These are phyloP conservation scores for Ivindomyrus marchei DNA, from an alignment of 2,113 vertebrate species.

Conservation along the genomic window DNA sequence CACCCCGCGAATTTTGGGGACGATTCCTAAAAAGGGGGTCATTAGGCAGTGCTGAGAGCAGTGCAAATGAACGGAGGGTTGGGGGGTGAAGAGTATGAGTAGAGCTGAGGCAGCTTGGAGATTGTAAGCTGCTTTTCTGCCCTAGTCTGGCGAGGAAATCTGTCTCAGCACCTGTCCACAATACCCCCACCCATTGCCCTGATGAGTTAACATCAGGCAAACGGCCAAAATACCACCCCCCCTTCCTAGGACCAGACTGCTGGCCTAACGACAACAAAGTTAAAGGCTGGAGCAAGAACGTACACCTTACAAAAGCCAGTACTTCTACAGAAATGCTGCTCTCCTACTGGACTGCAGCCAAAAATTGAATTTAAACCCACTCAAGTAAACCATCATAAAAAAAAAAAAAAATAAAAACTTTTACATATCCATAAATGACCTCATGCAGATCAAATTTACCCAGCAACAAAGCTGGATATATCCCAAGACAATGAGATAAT, in stretches of 20 bases:
- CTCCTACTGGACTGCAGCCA: not conserved
- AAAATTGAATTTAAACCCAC: not conserved
- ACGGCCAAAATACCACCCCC: not conserved
- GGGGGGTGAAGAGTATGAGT: not conserved
- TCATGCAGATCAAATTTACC: conserved; percentile 1
- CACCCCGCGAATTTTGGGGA: not conserved
- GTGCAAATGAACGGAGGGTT: not conserved
- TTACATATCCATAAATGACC: not conserved
- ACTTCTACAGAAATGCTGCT: not conserved
- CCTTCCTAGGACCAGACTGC: not conserved
- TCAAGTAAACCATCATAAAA: not conserved
- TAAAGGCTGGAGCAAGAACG: not conserved
- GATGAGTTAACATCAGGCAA: not conserved
- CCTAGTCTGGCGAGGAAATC: conserved; percentile 9
- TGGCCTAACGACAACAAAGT: not conserved
- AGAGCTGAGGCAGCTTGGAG: not conserved
- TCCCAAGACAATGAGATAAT: conserved; percentile 23
- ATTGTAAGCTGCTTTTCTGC: conserved; percentile 18
- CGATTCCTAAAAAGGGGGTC: not conserved
- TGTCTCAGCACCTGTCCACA: conserved; percentile 17
- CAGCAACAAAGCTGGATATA: conserved; percentile 34
- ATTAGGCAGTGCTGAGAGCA: not conserved
- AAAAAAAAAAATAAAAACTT: not conserved
- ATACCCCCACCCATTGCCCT: conserved; percentile 1
- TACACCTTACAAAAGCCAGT: not conserved